Evolutionary conservation across 1,140 invertebrate species (phyloP).

Genomic region (Sitobion miscanthi): DNA sequence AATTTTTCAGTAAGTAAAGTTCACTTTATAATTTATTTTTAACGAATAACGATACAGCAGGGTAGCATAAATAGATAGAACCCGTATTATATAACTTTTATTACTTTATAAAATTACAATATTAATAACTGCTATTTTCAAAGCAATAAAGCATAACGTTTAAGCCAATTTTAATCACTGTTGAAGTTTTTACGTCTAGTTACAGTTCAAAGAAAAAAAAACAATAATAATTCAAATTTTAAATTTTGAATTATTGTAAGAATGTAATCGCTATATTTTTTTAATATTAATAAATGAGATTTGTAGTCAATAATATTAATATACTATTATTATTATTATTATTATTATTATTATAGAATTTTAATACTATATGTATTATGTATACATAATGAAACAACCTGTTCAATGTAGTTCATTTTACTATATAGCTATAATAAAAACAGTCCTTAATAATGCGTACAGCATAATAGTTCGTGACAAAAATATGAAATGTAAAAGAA

Average conservation of each 20-base stretch:
- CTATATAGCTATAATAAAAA: neutral
- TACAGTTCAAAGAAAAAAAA: neutral
- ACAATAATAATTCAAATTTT: neutral
- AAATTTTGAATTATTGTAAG: neutral
- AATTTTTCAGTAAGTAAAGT: neutral
- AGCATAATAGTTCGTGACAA: neutral
- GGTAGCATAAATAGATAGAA: neutral
- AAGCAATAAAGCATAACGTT: conserved; percentile 10
- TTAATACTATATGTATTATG: too few species aligned
- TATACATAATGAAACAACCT: neutral
- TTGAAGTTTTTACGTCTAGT: neutral
- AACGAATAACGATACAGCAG: neutral
- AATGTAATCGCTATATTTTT: neutral
- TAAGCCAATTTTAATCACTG: neutral
- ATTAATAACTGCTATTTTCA: neutral
- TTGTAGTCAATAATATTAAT: too few species aligned
- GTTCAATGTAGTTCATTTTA: neutral
- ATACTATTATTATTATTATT: too few species aligned
- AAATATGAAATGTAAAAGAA: conserved; percentile 2
- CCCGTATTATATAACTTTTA: neutral
- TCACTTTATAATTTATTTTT: neutral
- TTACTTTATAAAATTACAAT: neutral
- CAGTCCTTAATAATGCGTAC: neutral
- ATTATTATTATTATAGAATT: neutral
- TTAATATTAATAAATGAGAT: neutral